phyloP scores from a whole-genome alignment of 2,888 invertebrate species.

The Hirtodrosophila trivittata region DNA sequence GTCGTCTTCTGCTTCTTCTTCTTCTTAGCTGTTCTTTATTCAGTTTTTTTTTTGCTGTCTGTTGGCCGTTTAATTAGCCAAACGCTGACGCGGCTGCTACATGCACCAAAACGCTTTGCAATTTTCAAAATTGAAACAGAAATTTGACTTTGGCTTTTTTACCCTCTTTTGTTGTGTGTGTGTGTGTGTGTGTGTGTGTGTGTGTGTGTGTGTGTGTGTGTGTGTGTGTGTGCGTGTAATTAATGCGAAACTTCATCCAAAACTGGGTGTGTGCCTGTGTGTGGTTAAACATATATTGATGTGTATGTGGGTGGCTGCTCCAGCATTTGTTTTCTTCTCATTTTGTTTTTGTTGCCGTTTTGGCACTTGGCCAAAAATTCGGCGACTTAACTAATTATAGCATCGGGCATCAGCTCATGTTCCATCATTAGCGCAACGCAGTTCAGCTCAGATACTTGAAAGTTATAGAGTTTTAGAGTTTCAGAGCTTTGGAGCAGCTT shows the following conservation, averaged over 20 bases:
- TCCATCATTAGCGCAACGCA: slow-evolving; percentile 46
- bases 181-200: too few species aligned
- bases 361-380: slow-evolving; percentile 45
- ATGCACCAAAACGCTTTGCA: slow-evolving; percentile 66
- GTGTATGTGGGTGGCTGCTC: slow-evolving; percentile 23
- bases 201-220: background rate
- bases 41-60: slow-evolving; percentile 19
- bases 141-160: slow-evolving; percentile 17
- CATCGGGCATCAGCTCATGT: slow-evolving; percentile 37
- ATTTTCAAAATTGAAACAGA: slow-evolving; percentile 32
- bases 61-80: slow-evolving; percentile 67
- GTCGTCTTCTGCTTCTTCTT: slow-evolving; percentile 12
- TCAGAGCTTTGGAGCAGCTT: slow-evolving; percentile 9
- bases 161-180: too few species aligned
- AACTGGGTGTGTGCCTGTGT: background rate
- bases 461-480: background rate
- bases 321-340: too few species aligned
- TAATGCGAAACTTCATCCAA: background rate
- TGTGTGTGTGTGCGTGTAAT: slow-evolving; percentile 18
- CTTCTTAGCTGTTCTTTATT: slow-evolving; percentile 22
- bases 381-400: slow-evolving; percentile 67
- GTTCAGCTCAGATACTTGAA: background rate
- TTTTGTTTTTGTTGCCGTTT: too few species aligned
- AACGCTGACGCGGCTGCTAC: slow-evolving; percentile 55
- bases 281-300: slow-evolving; percentile 4